These are phyloP conservation scores for Scaptomyza pallida DNA, from an alignment of 1,140 invertebrate genomes.

Conservation along the genomic window DNA sequence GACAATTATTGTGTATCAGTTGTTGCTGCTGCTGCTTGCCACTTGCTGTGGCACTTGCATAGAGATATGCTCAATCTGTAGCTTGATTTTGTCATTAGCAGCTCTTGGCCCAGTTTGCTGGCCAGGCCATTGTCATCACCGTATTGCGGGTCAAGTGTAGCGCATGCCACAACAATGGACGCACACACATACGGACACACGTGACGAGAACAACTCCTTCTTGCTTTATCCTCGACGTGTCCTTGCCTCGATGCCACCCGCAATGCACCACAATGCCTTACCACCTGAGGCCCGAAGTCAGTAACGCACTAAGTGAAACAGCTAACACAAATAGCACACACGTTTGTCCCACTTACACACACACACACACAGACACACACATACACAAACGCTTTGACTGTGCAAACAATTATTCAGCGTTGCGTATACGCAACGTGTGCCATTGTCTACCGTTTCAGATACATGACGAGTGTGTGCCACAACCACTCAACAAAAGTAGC, in stretches of 20 bases:
- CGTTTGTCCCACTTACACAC: constrained; percentile 52
- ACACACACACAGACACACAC: constrained; percentile 20
- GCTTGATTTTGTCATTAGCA: constrained; percentile 23
- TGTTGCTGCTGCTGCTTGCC: neutral
- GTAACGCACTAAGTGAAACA: constrained; percentile 70
- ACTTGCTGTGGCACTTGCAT: neutral
- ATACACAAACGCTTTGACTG: constrained; percentile 36
- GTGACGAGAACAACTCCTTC: constrained; percentile 5
- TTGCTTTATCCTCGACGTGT: neutral
- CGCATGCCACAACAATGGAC: constrained; percentile 68
- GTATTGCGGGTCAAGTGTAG: constrained; percentile 69
- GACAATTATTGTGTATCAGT: constrained; percentile 20
- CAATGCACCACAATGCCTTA: constrained; percentile 10
- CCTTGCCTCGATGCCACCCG: too few species aligned
- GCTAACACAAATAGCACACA: constrained; percentile 73
- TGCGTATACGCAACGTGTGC: constrained; percentile 73
- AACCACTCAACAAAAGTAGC: constrained; percentile 13
- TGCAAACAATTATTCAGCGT: constrained; percentile 69
- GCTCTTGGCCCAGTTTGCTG: constrained; percentile 21
- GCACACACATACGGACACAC: neutral
- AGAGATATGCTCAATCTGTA: constrained; percentile 13
- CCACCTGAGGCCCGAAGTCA: constrained; percentile 62
- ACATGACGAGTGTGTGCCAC: constrained; percentile 12
- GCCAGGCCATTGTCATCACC: constrained; percentile 45
- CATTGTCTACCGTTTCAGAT: constrained; percentile 47